These are phyloP conservation scores for Chaetogeoica ovagalla DNA, from an alignment of 2,888 invertebrate genomes.

Conservation along the genomic window DNA sequence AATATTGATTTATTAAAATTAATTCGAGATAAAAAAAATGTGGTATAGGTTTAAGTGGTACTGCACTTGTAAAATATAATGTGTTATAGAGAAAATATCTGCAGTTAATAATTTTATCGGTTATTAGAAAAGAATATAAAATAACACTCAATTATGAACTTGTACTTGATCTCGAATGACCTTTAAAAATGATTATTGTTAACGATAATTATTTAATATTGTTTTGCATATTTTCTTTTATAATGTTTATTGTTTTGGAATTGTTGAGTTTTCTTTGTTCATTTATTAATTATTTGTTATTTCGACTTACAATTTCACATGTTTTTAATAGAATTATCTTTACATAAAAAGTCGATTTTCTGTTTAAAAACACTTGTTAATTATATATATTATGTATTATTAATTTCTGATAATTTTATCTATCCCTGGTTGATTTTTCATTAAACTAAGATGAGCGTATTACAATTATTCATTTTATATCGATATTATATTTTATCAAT, in stretches of 20 bases:
- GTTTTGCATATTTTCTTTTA: background rate
- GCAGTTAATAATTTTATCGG: background rate
- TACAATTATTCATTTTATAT: too few species aligned
- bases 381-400: too few species aligned
- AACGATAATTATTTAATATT: background rate
- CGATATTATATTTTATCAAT: too few species aligned
- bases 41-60: background rate
- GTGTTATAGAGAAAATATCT: background rate
- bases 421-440: too few species aligned
- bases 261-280: background rate
- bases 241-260: background rate
- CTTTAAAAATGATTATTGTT: background rate
- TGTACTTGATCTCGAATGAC: conserved; percentile 18
- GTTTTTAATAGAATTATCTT: too few species aligned
- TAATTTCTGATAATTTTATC: too few species aligned
- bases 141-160: conserved; percentile 2
- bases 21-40: conserved; percentile 1
- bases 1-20: background rate
- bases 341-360: too few species aligned
- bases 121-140: conserved; percentile 6
- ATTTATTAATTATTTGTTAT: background rate
- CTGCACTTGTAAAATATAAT: background rate
- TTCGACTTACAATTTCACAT: too few species aligned
- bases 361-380: too few species aligned
- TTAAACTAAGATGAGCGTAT: too few species aligned